Percentiles rank a stretch among this genome's conserved stretches.
Conservation (phyloP, 2,797 vertebrate species). For the Poeciliopsis paucimaculata region DNA sequence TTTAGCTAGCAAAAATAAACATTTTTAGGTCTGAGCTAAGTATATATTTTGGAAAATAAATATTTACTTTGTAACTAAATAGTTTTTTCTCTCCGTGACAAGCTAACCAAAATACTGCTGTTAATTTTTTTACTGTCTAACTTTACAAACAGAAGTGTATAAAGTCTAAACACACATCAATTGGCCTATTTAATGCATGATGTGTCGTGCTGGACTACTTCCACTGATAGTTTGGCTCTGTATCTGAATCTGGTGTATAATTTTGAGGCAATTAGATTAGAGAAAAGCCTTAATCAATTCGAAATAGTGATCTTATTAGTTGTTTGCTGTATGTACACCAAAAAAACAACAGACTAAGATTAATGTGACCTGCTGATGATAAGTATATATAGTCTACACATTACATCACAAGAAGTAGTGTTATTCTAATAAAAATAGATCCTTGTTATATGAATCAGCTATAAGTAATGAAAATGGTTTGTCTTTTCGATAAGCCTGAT, state of each 20-base stretch:
- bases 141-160: too few relatives aligned
- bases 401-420: neutral
- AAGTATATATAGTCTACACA: neutral
- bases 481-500: neutral
- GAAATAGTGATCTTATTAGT: neutral
- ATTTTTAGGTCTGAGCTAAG: too few relatives aligned
- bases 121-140: too few relatives aligned
- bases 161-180: neutral
- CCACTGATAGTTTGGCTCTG: neutral
- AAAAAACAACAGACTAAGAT: neutral
- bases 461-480: neutral
- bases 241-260: neutral
- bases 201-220: neutral
- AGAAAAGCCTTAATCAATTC: neutral
- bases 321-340: neutral
- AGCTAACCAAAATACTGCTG: too few relatives aligned
- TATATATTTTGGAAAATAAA: too few relatives aligned
- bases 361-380: neutral
- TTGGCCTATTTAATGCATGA: neutral
- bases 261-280: neutral
- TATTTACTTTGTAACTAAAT: too few relatives aligned
- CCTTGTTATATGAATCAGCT: neutral
- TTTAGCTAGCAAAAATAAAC: too few relatives aligned
- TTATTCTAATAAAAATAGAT: neutral
- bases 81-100: too few relatives aligned